Conservation (phyloP, 2,888 invertebrate species). For the Chouioia cunea region DNA sequence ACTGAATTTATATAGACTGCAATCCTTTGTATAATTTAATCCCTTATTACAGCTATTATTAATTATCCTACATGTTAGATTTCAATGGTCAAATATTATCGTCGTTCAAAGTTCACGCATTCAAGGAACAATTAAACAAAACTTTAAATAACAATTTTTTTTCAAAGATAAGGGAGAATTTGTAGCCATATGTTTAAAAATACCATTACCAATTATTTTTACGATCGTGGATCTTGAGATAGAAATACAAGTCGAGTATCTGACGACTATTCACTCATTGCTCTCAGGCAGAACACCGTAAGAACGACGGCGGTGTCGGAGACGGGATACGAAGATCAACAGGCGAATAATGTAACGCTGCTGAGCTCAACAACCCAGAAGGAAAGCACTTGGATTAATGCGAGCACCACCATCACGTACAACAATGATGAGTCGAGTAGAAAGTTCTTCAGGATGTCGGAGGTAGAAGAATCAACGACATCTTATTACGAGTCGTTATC, state of each 20-base stretch:
- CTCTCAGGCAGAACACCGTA: conserved; percentile 12
- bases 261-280: conserved; percentile 29
- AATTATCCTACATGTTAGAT: too few species aligned
- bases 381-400: conserved; percentile 33
- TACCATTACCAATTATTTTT: too few species aligned
- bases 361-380: conserved; percentile 29
- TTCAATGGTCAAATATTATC: too few species aligned
- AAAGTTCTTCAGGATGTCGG: conserved; percentile 12
- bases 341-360: conserved; percentile 27
- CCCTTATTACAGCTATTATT: too few species aligned
- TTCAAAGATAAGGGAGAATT: too few species aligned
- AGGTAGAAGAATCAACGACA: conserved; percentile 1
- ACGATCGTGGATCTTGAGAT: too few species aligned
- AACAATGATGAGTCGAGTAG: conserved; percentile 10
- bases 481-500: conserved; percentile 24
- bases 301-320: neutral
- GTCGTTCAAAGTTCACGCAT: too few species aligned
- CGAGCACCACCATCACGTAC: conserved; percentile 8
- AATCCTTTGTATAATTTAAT: too few species aligned
- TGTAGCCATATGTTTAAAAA: too few species aligned
- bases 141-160: too few species aligned
- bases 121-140: too few species aligned
- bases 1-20: too few species aligned
- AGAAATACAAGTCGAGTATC: neutral
- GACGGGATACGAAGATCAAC: conserved; percentile 32